phyloP scores from a whole-genome alignment of 2,797 vertebrate species.

The Mormyrus proboscirostris region DNA sequence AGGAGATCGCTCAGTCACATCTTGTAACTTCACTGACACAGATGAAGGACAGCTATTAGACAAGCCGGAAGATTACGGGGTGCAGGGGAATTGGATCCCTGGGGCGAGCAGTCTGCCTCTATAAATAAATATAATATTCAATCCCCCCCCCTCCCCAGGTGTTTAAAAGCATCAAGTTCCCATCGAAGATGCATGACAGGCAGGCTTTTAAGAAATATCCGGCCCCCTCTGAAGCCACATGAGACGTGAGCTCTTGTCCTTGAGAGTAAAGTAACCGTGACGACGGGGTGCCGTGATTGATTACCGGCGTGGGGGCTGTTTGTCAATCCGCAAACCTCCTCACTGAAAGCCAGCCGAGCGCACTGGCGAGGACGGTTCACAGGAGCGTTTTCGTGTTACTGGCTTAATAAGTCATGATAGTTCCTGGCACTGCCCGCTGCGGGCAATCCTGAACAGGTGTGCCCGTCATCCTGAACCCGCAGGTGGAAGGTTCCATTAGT shows the following conservation, averaged over 20 bases:
- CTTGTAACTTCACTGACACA: background rate
- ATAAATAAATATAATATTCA: conserved; percentile 28
- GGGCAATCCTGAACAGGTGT: background rate
- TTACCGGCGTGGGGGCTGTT: conserved; percentile 29
- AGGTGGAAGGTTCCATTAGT: background rate
- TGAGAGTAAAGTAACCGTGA: conserved; percentile 40
- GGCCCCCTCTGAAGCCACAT: conserved; percentile 22
- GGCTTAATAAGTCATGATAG: conserved; percentile 40
- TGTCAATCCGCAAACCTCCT: conserved; percentile 40
- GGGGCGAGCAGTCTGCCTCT: background rate
- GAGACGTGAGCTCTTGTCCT: conserved; percentile 35
- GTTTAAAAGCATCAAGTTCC: conserved; percentile 28
- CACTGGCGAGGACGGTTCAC: conserved; percentile 30
- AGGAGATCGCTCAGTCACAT: background rate
- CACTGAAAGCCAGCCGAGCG: conserved; percentile 19
- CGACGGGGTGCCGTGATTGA: conserved; percentile 36
- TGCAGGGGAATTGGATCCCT: background rate
- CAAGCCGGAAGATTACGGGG: background rate
- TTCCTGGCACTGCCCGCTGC: conserved; percentile 28
- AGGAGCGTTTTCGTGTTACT: conserved; percentile 31
- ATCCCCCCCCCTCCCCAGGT: conserved; percentile 18
- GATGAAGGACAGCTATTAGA: background rate
- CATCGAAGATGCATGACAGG: conserved; percentile 32
- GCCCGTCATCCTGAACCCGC: background rate
- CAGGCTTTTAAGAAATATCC: conserved; percentile 26